Conservation (phyloP, 2,888 invertebrate genomes). For the Lasioglossum villosulum region DNA sequence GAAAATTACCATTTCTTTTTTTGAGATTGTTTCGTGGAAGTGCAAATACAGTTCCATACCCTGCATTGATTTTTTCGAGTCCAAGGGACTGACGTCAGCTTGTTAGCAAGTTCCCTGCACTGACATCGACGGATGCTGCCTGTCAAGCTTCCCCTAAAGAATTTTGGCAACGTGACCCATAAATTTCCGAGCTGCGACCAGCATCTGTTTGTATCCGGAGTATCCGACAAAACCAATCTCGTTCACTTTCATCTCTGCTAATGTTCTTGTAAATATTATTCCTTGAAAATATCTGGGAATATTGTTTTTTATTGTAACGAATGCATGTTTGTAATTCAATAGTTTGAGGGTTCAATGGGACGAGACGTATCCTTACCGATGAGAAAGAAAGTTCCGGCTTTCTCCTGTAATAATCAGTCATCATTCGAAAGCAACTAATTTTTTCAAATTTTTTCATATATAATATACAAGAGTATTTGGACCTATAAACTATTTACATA, state of each 20-base stretch:
- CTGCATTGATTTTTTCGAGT: neutral
- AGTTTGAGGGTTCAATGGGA: neutral
- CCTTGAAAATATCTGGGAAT: too few relatives aligned
- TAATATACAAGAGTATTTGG: too few relatives aligned
- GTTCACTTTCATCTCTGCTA: too few relatives aligned
- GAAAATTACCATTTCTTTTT: neutral
- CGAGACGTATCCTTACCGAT: neutral
- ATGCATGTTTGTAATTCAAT: neutral
- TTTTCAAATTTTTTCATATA: too few relatives aligned
- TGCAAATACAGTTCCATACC: neutral
- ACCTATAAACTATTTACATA: too few relatives aligned
- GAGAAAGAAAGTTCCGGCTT: neutral
- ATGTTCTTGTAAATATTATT: too few relatives aligned
- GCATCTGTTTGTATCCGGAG: neutral
- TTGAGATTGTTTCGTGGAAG: neutral
- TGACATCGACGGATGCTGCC: neutral
- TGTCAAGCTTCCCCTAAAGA: neutral
- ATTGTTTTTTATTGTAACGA: too few relatives aligned
- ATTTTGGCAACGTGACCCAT: neutral
- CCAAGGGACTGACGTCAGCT: neutral
- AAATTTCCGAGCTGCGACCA: neutral
- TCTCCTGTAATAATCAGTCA: neutral
- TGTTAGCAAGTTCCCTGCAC: neutral
- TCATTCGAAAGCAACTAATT: neutral
- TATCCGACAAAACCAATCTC: neutral